These are phyloP conservation scores for Anguilla japonica DNA, from an alignment of 2,113 vertebrate species.

Conservation along the genomic window DNA sequence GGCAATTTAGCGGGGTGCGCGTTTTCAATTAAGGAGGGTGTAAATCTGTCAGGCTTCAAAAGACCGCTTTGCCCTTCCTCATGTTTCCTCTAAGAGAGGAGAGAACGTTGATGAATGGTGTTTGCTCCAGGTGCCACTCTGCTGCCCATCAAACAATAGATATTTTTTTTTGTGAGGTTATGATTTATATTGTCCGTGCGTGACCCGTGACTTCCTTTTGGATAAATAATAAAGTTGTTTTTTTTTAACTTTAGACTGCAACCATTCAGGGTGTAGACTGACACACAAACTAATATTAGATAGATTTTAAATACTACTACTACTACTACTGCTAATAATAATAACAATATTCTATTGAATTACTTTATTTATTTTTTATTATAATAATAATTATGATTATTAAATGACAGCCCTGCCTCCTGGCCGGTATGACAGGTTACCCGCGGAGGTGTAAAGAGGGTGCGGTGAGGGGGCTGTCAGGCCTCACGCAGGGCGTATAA, in stretches of 20 bases:
- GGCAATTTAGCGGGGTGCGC: not conserved
- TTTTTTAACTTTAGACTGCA: too few relatives aligned
- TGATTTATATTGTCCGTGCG: not conserved
- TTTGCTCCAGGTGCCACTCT: not conserved
- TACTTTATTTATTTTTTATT: too few relatives aligned
- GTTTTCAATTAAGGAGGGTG: not conserved
- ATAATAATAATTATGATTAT: not conserved
- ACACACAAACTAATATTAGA: too few relatives aligned
- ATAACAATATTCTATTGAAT: too few relatives aligned
- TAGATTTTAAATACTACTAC: too few relatives aligned
- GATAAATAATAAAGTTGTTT: too few relatives aligned
- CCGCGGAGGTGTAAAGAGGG: not conserved
- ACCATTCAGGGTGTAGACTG: too few relatives aligned
- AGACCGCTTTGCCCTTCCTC: not conserved
- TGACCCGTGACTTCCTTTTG: too few relatives aligned
- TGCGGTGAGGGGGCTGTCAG: not conserved
- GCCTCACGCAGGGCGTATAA: not conserved
- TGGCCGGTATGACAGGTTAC: too few relatives aligned
- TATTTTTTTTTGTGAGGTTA: not conserved
- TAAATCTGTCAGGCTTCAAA: conserved; percentile 3
- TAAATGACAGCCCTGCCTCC: not conserved
- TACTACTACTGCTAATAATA: too few relatives aligned
- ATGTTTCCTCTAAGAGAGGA: not conserved
- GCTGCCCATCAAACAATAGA: not conserved
- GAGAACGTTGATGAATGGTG: not conserved